Conservation (phyloP, 1,140 invertebrate species). For the Zaprionus kolodkinae region DNA sequence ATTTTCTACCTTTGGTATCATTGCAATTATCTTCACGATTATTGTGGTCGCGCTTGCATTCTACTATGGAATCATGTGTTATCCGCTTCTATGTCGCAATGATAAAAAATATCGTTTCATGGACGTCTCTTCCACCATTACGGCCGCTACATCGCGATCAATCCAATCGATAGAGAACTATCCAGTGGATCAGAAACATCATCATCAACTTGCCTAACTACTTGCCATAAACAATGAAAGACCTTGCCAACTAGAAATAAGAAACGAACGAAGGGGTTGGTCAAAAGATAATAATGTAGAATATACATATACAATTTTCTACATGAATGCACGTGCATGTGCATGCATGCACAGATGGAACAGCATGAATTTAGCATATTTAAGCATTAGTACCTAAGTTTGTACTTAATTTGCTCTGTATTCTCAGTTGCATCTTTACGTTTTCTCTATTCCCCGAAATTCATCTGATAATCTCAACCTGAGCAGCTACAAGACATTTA, state of each 20-base stretch:
- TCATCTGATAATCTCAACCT: background rate
- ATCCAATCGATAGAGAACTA: constrained; percentile 83
- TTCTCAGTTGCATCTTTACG: background rate
- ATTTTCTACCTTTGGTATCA: constrained; percentile 87
- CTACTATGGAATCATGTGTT: constrained; percentile 87
- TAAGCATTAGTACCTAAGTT: background rate
- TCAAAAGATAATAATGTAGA: background rate
- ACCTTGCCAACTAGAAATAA: background rate
- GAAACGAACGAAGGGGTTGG: constrained; percentile 30
- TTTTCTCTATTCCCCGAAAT: background rate
- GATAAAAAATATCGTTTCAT: constrained; percentile 87
- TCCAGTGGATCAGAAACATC: constrained; percentile 76
- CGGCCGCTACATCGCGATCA: constrained; percentile 80
- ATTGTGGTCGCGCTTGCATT: constrained; percentile 85
- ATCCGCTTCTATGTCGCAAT: constrained; percentile 86
- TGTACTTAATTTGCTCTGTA: background rate
- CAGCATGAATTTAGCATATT: background rate
- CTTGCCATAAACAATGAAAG: constrained; percentile 1
- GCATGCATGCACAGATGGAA: no score
- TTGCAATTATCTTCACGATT: constrained; percentile 85
- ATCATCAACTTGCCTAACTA: constrained; percentile 67
- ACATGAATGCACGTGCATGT: background rate
- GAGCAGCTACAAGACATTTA: constrained; percentile 3
- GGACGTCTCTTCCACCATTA: constrained; percentile 85
- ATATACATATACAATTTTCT: background rate